phyloP scores from a whole-genome alignment of 2,888 invertebrate genomes.

The Gisinianus flammeolus region DNA sequence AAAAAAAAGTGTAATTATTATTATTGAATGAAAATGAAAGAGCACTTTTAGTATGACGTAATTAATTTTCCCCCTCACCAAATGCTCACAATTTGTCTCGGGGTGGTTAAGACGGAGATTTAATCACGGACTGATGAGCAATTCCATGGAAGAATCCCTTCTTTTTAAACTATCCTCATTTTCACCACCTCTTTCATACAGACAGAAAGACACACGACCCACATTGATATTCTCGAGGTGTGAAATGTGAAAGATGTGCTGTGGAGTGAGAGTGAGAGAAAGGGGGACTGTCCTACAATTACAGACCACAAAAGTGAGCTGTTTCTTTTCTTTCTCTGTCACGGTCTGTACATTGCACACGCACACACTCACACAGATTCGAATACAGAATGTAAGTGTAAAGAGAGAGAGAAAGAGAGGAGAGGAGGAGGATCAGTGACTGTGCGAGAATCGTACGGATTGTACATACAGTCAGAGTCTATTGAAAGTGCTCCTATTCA shows the following conservation, averaged over 20 bases:
- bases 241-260: background rate
- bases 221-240: background rate
- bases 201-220: background rate
- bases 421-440: no score
- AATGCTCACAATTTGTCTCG: background rate
- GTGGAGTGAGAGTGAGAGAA: no score
- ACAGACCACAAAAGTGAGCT: background rate
- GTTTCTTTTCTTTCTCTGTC: background rate
- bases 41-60: no score
- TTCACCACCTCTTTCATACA: background rate
- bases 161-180: background rate
- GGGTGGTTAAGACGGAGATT: background rate
- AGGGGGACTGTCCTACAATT: background rate
- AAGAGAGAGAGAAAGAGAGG: background rate
- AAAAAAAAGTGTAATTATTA: no score
- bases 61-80: background rate
- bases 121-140: background rate
- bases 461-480: background rate
- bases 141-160: background rate
- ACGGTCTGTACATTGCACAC: background rate
- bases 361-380: background rate
- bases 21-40: no score
- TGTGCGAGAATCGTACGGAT: no score
- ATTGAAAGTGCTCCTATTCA: constrained; percentile 22
- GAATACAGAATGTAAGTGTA: background rate